Percentiles rank a stretch among this genome's conserved stretches.
Evolutionary conservation across 2,888 invertebrate species (phyloP).

Genomic region (Tetragnatha montana): DNA sequence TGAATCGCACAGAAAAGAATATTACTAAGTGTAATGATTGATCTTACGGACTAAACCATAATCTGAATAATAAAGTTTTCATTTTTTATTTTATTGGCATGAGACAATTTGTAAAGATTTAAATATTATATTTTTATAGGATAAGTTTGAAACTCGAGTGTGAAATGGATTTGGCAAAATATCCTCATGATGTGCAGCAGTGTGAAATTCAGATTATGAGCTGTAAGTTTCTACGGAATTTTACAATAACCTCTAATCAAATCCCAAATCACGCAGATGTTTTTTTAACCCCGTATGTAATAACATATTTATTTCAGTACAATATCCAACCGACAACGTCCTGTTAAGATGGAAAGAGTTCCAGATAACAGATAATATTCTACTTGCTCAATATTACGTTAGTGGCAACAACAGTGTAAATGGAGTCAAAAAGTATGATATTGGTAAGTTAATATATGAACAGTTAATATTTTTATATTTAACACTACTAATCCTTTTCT

Average conservation of each 20-base stretch:
- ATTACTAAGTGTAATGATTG: too few relatives aligned
- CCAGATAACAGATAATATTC: constrained; percentile 66
- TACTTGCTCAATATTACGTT: constrained; percentile 68
- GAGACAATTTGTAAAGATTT: too few relatives aligned
- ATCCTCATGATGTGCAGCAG: constrained; percentile 72
- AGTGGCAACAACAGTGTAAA: constrained; percentile 42
- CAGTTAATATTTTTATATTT: neutral
- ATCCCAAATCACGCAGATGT: too few relatives aligned
- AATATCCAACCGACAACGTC: constrained; percentile 67
- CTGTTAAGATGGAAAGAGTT: constrained; percentile 71
- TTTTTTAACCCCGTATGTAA: neutral
- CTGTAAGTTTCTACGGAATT: constrained; percentile 58
- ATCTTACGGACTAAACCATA: too few relatives aligned
- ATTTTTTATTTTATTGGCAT: too few relatives aligned
- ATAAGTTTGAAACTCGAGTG: constrained; percentile 69
- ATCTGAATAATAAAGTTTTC: too few relatives aligned
- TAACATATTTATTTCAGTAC: constrained; percentile 51
- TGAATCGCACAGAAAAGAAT: too few relatives aligned
- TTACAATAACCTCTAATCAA: too few relatives aligned
- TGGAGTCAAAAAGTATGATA: constrained; percentile 67
- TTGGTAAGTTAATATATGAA: constrained; percentile 52
- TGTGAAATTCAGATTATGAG: constrained; percentile 72
- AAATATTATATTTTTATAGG: constrained; percentile 39
- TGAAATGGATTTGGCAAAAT: constrained; percentile 70
- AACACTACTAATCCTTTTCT: too few relatives aligned